A percentile compares a stretch with the other conserved stretches of the same genome.
phyloP scores from a whole-genome alignment of 2,888 invertebrate genomes.

The Trachelus troglodyta region DNA sequence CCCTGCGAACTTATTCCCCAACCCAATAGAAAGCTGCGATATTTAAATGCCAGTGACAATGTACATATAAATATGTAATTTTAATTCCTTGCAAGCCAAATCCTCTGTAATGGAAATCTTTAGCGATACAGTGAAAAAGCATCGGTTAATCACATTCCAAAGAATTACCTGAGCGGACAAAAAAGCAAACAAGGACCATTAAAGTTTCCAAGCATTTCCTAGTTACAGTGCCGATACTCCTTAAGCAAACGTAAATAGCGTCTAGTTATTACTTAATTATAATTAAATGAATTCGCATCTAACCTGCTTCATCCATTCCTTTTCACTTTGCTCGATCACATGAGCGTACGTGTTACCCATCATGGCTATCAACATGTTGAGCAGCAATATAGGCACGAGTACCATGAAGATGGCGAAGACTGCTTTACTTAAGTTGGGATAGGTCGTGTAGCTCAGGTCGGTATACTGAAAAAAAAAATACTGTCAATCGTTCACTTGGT shows the following conservation, averaged over 20 bases:
- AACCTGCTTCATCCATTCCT: constrained; percentile 97
- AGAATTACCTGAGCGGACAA: not conserved
- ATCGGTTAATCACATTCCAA: no score
- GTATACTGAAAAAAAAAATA: constrained; percentile 79
- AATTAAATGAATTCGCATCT: constrained; percentile 10
- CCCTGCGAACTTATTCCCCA: no score
- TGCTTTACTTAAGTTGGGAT: constrained; percentile 91
- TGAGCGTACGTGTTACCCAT: constrained; percentile 99
- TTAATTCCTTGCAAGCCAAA: no score
- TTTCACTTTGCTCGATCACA: constrained; percentile 97
- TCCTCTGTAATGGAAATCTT: no score
- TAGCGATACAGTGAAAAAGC: no score
- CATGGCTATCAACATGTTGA: constrained; percentile 99
- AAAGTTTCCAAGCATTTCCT: not conserved
- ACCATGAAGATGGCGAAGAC: constrained; percentile 99
- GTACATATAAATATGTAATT: no score
- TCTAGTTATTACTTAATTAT: not conserved
- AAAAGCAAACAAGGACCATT: not conserved
- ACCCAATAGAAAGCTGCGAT: no score
- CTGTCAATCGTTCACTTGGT: not conserved
- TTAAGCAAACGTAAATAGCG: not conserved
- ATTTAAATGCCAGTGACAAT: no score
- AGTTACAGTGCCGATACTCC: no score
- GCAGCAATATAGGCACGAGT: constrained; percentile 92
- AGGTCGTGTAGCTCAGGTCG: constrained; percentile 89